phyloP scores from a whole-genome alignment of 2,888 invertebrate genomes.

The Miltochrista miniata region DNA sequence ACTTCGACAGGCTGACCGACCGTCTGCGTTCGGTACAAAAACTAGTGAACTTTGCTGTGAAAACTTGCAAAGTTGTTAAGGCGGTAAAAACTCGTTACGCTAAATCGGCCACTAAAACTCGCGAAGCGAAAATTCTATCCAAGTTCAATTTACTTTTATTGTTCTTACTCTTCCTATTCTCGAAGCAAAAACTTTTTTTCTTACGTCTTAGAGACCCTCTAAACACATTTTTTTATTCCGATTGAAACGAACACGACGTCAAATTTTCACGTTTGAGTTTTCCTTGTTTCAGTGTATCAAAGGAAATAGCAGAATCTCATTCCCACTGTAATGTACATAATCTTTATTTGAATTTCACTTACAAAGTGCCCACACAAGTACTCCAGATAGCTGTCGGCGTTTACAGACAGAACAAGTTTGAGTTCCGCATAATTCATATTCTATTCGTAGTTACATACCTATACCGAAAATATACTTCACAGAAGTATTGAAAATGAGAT shows the following conservation, averaged over 20 bases:
- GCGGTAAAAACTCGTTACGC: slow-evolving; percentile 81
- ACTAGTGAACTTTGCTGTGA: slow-evolving; percentile 59
- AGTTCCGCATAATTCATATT: background rate
- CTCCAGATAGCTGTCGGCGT: slow-evolving; percentile 5
- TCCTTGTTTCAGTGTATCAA: slow-evolving; percentile 57
- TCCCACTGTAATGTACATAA: slow-evolving; percentile 49
- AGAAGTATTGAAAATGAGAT: too few species aligned
- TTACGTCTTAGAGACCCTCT: slow-evolving; percentile 61
- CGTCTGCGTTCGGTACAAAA: slow-evolving; percentile 43
- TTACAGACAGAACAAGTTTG: slow-evolving; percentile 2
- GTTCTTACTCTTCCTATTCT: slow-evolving; percentile 74
- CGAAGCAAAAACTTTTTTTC: slow-evolving; percentile 59
- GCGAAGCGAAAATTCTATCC: slow-evolving; percentile 82
- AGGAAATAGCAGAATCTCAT: slow-evolving; percentile 54
- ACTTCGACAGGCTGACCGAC: slow-evolving; percentile 43
- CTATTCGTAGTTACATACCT: too few species aligned
- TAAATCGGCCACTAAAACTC: slow-evolving; percentile 81
- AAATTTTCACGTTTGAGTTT: slow-evolving; percentile 61
- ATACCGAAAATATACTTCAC: too few species aligned
- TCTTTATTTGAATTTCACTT: slow-evolving; percentile 56
- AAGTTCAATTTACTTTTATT: slow-evolving; percentile 82
- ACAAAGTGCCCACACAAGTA: slow-evolving; percentile 24
- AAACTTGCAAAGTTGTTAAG: slow-evolving; percentile 75
- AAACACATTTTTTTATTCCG: slow-evolving; percentile 70
- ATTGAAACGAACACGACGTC: slow-evolving; percentile 61